Evolutionary conservation across 2,888 invertebrate species (phyloP), one percentile per base, ranked within the genome.

Genomic region (Stratiomys singularior): DNA sequence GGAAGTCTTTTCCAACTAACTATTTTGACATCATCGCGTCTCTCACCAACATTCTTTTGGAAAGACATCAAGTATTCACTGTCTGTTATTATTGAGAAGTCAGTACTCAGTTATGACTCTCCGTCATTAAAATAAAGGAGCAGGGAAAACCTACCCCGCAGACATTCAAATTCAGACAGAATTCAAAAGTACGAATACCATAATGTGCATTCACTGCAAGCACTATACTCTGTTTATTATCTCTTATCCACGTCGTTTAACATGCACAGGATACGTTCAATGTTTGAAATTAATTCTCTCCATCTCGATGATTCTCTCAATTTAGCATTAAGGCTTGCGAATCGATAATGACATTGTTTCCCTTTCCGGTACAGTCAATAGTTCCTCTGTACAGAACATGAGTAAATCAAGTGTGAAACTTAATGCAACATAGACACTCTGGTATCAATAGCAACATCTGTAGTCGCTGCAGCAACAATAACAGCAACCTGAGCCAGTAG

Each of bases 391-490:
- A 4, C 37, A 37, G 4, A 5, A 52, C 15, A 9, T 5, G 15
- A 18, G 52, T 52, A 52, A 52, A 52, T 52, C 52, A 52, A 52
- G 52, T 52, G 52, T 52, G 52, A 52, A 44, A 18, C 52, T 52
- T 5, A 37, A 9, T 9, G 9, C 3, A 37, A 37, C 9, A 37
- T 37, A 3, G 37, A 37, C 37, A 37, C 37, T 37, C 3, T 37
- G 9, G 37, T 37, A 37, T 37, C 37, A 37, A 37, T 37, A 3
- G 37, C 37, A 37, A 37, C 9, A 37, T 52, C 18, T 9, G 15
- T n/a, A 52, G 52, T 52, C 15, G 15, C 18, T 9, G 44, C 18
- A 9, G 15, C 15, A 4, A 4, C 15, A 52, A 52, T 15, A 15
- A 13, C 37, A 9, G 15, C 52, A n/a, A 52, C 15, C 52, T 52